A percentile compares a stretch with the other conserved stretches of the same genome.
phyloP scores from a whole-genome alignment of 2,113 vertebrate genomes.

The Emydura subglobosa region DNA sequence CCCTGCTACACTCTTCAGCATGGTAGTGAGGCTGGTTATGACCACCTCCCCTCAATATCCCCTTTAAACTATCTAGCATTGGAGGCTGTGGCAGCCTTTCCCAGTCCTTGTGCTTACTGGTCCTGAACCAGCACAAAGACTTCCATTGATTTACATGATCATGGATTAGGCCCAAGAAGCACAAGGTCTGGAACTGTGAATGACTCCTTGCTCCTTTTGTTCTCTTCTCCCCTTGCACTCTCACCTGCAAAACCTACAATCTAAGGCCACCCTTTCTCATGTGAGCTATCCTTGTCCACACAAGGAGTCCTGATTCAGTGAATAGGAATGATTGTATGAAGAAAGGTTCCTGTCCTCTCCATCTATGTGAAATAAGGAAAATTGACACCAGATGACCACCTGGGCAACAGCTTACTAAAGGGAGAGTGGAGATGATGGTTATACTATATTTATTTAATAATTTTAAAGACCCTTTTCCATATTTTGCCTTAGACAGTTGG shows the following conservation, averaged over 20 bases:
- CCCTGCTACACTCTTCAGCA: not conserved
- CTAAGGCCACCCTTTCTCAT: not conserved
- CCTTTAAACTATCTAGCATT: not conserved
- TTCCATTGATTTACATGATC: fast-evolving
- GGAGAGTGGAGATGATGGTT: not conserved
- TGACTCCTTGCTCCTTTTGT: no score
- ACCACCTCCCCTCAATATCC: not conserved
- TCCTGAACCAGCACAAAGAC: not conserved
- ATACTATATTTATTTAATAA: not conserved
- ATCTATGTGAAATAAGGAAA: not conserved
- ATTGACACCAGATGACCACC: not conserved
- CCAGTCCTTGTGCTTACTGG: not conserved
- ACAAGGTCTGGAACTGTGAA: not conserved
- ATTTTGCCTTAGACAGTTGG: not conserved
- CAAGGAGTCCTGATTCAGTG: not conserved
- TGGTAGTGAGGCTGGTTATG: not conserved
- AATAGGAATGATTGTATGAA: not conserved
- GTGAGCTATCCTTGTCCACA: fast-evolving
- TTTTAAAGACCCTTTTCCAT: not conserved
- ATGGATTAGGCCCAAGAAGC: not conserved
- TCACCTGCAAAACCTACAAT: not conserved
- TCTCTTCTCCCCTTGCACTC: no score
- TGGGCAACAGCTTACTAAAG: not conserved
- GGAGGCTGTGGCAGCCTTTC: not conserved
- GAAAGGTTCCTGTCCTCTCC: not conserved